Conservation (phyloP, 2,888 invertebrate genomes). For the Diarsia mendica region DNA sequence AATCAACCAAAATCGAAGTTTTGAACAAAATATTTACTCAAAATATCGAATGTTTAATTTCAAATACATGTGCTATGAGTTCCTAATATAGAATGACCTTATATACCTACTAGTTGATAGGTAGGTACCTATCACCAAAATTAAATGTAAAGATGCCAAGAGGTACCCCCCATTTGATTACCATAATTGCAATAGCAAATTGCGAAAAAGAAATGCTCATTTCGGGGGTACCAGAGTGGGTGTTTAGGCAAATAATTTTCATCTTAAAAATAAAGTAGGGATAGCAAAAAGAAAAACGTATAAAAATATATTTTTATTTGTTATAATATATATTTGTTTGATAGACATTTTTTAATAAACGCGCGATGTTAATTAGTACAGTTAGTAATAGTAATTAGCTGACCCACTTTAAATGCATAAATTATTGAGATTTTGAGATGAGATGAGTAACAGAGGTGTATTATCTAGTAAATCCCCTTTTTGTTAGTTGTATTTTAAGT, state of each 20-base stretch:
- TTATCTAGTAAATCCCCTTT: too few species aligned
- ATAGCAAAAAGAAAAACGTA: slow-evolving; percentile 56
- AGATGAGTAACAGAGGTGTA: too few species aligned
- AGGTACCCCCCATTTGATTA: slow-evolving; percentile 79
- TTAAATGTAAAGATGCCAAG: slow-evolving; percentile 71
- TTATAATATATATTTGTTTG: too few species aligned
- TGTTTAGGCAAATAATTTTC: slow-evolving; percentile 83
- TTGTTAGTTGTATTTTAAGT: too few species aligned
- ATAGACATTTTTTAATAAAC: neutral
- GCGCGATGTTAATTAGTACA: too few species aligned
- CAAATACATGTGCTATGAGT: too few species aligned
- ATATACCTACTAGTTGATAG: neutral
- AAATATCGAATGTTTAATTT: too few species aligned
- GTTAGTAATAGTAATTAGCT: too few species aligned
- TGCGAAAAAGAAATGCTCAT: slow-evolving; percentile 83
- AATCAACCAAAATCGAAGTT: too few species aligned
- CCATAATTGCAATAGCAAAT: slow-evolving; percentile 84
- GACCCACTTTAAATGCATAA: too few species aligned
- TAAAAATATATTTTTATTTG: neutral
- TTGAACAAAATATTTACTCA: too few species aligned
- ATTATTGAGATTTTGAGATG: too few species aligned
- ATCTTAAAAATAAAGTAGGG: slow-evolving; percentile 76
- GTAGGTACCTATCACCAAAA: slow-evolving; percentile 52
- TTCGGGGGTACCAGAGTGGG: slow-evolving; percentile 69
- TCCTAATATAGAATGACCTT: slow-evolving; percentile 2